Base-by-base conservation (phyloP, 2,113 vertebrate species). In the Ptychochromis oligacanthus region DNA sequence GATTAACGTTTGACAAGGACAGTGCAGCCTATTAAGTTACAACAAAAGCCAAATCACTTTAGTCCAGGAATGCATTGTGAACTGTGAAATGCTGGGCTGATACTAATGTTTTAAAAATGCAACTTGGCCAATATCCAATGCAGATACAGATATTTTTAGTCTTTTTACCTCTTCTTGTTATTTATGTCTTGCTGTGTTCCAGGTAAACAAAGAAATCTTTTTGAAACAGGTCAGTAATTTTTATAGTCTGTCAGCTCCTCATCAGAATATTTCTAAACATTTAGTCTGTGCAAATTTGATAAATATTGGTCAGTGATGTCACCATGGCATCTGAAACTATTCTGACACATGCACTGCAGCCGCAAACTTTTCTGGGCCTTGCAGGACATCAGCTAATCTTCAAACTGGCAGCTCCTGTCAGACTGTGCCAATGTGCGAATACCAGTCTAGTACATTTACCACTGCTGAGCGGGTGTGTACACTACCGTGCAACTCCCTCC, bases 91-190 rank as follows among this genome's bases (percentile, higher is more conserved):
- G 49, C 49, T 52, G 49, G 49, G 6, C 49, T 52, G 5, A 52
- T 6, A 52, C 15, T 7, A 6, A 6, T 49, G 5, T 15, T 49
- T 49, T 15, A 49, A 49, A 49, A 46, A 46, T 13, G 14, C 43
- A 49, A 49, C 46, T 52, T 72, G 65, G 12, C 65, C 49, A 72
- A 52, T 52, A 52, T 10, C 12, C 12, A 17, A 52, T 3, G 28
- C n/a, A n/a, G n/a, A n/a, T n/a, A n/a, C 65, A 31, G 49, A 70
- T 20, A 31, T 26, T 70, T 46, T n/a, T 31, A n/a, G 52, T 26
- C 52, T 72, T 24, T 18, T 72, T 70, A n/a, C n/a, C n/a, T n/a
- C n/a, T n/a, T n/a, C n/a, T 70, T 28, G 43, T 52, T 31, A 52
- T 52, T 20, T 31, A 70, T 70, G 64, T 28, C 17, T 24, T 40